Base-by-base conservation (phyloP, 2,888 invertebrate species). In the Emmelina monodactyla region DNA sequence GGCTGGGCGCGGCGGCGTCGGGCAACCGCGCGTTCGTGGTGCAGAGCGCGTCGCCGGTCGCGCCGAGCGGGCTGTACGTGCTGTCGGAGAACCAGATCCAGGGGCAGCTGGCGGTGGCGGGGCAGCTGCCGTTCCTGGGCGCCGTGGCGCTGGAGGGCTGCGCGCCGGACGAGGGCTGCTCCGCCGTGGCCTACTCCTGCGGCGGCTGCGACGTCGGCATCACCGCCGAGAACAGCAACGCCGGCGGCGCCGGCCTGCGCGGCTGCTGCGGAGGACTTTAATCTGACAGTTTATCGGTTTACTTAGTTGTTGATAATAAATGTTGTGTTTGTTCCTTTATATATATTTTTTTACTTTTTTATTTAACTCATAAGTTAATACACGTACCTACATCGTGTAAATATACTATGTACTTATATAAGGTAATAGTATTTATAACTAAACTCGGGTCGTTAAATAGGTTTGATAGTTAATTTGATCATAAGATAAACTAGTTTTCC, bases 41-140 rank as follows among this genome's bases (percentile, higher is more conserved):
- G 0, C 46, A 45, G 12, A 54, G 56, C 30, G 37, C 47, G 16
- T 60, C 62, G 2, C 55, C 56, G 0, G 52, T 56, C 13, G 39
- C 50, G 2, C 58, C 62, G 0, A 51, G 39, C 14, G 61, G 61
- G 2, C 41, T 65, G 2, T 43, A 44, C 2, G 44, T 62, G 0
- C 37, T 51, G 2, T 53, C 61, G 6, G 62, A 63, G 16, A 54
- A 56, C 28, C 41, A 51, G 12, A 46, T 62, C 1, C 54, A 58
- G 33, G 63, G 63, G 0, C 40, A 47, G 2, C 32, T 62, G 12
- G 40, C 46, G 2, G 53, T 59, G 1, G 43, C 40, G 30, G 63
- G 62, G 1, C 40, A 57, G 25, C 35, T 62, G 13, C 63, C 63
- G 1, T 60, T 58, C 50, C 22, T 63, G 5, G 57, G 56, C 2